Conservation (phyloP, 2,113 vertebrate species). For the Poicephalus meyeri region DNA sequence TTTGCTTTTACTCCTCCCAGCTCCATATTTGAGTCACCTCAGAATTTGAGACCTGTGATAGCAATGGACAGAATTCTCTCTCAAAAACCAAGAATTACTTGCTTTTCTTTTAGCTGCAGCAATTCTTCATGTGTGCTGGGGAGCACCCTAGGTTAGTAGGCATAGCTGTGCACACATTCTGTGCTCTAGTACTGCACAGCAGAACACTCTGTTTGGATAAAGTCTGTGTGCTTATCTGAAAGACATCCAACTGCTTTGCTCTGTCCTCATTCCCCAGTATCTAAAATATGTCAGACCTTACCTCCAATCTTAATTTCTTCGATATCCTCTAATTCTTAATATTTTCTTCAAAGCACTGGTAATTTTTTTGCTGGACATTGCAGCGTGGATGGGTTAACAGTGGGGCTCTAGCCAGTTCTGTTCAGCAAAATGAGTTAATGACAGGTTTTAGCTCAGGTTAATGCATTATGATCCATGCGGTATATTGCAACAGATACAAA, state of each 20-base stretch:
- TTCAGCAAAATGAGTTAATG: background rate
- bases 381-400: background rate
- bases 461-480: background rate
- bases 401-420: background rate
- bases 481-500: background rate
- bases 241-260: background rate
- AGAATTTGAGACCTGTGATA: background rate
- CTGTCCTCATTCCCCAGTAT: background rate
- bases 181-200: background rate
- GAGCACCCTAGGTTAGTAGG: background rate
- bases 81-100: fast-evolving
- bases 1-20: background rate
- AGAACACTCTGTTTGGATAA: background rate
- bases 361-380: background rate
- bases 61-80: background rate
- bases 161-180: background rate
- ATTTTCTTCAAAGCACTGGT: background rate
- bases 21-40: background rate
- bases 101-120: background rate
- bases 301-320: background rate
- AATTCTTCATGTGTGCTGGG: background rate
- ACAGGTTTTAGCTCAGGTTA: background rate
- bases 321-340: background rate
- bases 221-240: background rate
- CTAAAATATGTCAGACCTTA: background rate